Percentiles rank a stretch among this genome's conserved stretches.
Evolutionary conservation across 2,888 invertebrate species (phyloP).

Genomic region (Priapulus caudatus): DNA sequence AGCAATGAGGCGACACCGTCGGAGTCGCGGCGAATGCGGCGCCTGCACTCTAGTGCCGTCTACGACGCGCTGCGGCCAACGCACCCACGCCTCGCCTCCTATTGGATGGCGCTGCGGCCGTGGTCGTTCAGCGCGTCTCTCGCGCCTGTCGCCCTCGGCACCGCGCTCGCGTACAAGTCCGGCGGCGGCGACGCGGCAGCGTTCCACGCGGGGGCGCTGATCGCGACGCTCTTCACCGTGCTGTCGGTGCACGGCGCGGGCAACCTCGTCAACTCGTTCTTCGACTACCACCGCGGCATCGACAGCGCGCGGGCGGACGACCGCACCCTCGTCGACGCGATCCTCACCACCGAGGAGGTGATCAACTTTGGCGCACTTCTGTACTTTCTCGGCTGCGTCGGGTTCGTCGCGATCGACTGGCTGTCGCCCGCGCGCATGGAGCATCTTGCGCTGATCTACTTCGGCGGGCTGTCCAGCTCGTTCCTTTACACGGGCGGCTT

Average conservation of each 20-base stretch:
- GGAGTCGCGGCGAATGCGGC: not conserved
- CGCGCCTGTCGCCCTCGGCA: conserved; percentile 77
- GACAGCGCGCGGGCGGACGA: conserved; percentile 74
- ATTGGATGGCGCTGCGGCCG: conserved; percentile 62
- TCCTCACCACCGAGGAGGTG: conserved; percentile 67
- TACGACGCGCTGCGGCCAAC: not conserved
- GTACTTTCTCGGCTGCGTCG: conserved; percentile 71
- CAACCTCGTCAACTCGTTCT: conserved; percentile 91
- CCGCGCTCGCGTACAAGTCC: conserved; percentile 71
- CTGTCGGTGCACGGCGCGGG: conserved; percentile 89
- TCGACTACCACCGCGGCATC: conserved; percentile 84
- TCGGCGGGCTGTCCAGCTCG: conserved; percentile 85
- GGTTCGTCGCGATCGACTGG: conserved; percentile 60
- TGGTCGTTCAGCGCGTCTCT: conserved; percentile 88
- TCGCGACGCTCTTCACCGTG: conserved; percentile 71
- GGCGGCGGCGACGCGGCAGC: conserved; percentile 41
- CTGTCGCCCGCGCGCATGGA: conserved; percentile 86
- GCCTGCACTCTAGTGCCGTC: not conserved
- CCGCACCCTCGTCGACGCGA: conserved; percentile 82
- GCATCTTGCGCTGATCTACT: conserved; percentile 82
- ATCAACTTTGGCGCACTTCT: conserved; percentile 76
- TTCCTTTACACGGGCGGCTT: conserved; percentile 94
- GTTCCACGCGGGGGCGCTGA: conserved; percentile 63
- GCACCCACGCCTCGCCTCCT: not conserved
- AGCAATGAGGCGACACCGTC: not conserved